Evolutionary conservation across 2,888 invertebrate species (phyloP), one percentile per base, ranked within the genome.

Genomic region (Tolmerus cingulatus): DNA sequence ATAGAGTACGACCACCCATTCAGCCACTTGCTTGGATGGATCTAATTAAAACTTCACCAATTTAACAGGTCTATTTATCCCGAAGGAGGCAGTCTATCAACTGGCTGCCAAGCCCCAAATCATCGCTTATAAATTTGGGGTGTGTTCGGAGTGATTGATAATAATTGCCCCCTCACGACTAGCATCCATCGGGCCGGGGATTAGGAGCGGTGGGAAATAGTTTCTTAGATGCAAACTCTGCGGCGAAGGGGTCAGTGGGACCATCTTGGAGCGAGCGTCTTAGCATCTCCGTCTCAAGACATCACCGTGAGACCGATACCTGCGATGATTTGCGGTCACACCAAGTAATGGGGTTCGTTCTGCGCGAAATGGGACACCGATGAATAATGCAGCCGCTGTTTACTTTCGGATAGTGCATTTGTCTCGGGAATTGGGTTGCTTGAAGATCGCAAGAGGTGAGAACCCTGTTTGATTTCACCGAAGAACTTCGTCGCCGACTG

Each of bases 141-240:
- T 51, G 55, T 82, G 66, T 55, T 82, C 37, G 9, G 30, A 82
- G 82, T 82, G 66, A 82, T 82, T 82, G 66, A 82, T 82, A 82
- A 82, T 82, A 82, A 82, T 82, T 82, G 37, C 30, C 37, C 57
- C 34, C 19, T 82, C 57, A 82, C 57, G 82, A 34, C 51, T 81
- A 16, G 16, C n/a, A n/a, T 2, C 55, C 30, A 40, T 43, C 37
- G 19, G 12, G 43, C 43, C 43, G 5, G 43, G 43, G 43, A 43
- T 12, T 34, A 40, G 14, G 3, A 46, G 23, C 16, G 37, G 8
- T 37, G 76, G 37, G 23, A n/a, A 78, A 14, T 37, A 76, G 76
- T 76, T 76, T 66, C 66, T 23, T 23, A 12, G 66, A 19, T 66
- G 19, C 66, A 66, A 12, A 9, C 66, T 5, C n/a, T n/a, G 51